Evolutionary conservation across 2,113 vertebrate species (phyloP), one percentile per base, ranked within the genome.

Genomic region (Nicator chloris): DNA sequence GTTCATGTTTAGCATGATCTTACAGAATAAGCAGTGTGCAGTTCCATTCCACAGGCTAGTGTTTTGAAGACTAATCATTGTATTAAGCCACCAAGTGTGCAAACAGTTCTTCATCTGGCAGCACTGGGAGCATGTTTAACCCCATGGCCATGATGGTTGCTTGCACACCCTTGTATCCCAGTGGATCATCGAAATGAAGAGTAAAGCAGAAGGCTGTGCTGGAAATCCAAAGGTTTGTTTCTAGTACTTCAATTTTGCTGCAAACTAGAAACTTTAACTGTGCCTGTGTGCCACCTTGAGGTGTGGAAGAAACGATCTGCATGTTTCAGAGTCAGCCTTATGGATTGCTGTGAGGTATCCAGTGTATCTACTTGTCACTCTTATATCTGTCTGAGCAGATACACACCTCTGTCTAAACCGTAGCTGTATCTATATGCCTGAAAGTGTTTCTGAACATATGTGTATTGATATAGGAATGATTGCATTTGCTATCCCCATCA

Each of bases 321-420:
- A 1, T 1, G 1, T 26, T 76, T 89, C 17, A 18, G 11, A 11
- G 8, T 51, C 17, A 39, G 49, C 18, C 31, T 50, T 27, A 14
- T 37, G 56, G 17, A 8, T 63, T 75, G 6, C 44, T 80, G 26
- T 4, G 1, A 69, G 61, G 8, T 9, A 9, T 71, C 33, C 39
- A 7, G 8, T 22, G 4, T 79, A 64, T 37, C 16, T 64, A 2
- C 11, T 24, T 44, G 28, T 39, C 40, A 45, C 11, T 37, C 13
- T 33, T 83, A 13, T 27, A 21, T 30, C 11, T 57, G 11, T 63
- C 9, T 53, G 33, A 72, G 22, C 17, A 70, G 27, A 13, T 56
- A 15, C 1, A 14, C 2, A 0, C 28, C 20, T 63, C 2, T 66
- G 6, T 59, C 6, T 54, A 30, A 35, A 2, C 10, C 39, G 23